Conservation (phyloP, 2,888 invertebrate species). For the Caenorhabditis sp. region DNA sequence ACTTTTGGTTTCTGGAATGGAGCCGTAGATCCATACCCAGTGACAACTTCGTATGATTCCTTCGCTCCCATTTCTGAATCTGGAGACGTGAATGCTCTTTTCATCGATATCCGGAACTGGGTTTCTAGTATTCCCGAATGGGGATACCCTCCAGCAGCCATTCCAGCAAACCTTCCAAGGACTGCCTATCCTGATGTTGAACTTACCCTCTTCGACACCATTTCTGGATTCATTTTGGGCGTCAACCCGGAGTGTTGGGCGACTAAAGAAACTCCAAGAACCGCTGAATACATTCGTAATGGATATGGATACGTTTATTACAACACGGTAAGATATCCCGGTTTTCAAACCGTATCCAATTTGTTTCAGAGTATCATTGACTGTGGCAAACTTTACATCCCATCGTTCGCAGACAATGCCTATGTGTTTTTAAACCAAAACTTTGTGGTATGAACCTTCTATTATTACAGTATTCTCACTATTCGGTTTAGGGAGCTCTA, state of each 20-base stretch:
- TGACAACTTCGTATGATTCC: conserved; percentile 80
- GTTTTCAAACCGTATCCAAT: background rate
- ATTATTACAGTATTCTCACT: background rate
- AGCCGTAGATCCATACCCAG: conserved; percentile 57
- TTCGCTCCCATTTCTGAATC: conserved; percentile 78
- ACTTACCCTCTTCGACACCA: conserved; percentile 51
- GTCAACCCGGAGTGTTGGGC: conserved; percentile 57
- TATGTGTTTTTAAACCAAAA: conserved; percentile 57
- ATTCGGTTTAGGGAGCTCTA: conserved; percentile 45
- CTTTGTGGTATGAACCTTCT: conserved; percentile 40
- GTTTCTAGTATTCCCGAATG: conserved; percentile 64
- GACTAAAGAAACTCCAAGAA: conserved; percentile 54
- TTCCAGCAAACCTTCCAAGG: conserved; percentile 85
- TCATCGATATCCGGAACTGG: conserved; percentile 67
- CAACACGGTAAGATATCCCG: conserved; percentile 25
- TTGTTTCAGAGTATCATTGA: conserved; percentile 53
- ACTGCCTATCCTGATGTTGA: conserved; percentile 46
- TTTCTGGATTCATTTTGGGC: conserved; percentile 57
- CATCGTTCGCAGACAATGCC: conserved; percentile 58
- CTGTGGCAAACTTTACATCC: conserved; percentile 51
- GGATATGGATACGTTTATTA: conserved; percentile 64
- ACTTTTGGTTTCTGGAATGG: conserved; percentile 79
- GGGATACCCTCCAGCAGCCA: conserved; percentile 69
- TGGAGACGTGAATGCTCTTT: conserved; percentile 74
- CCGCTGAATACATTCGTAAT: conserved; percentile 57